These are phyloP conservation scores for Gari tellinella DNA, from an alignment of 2,888 invertebrate genomes.

Conservation along the genomic window DNA sequence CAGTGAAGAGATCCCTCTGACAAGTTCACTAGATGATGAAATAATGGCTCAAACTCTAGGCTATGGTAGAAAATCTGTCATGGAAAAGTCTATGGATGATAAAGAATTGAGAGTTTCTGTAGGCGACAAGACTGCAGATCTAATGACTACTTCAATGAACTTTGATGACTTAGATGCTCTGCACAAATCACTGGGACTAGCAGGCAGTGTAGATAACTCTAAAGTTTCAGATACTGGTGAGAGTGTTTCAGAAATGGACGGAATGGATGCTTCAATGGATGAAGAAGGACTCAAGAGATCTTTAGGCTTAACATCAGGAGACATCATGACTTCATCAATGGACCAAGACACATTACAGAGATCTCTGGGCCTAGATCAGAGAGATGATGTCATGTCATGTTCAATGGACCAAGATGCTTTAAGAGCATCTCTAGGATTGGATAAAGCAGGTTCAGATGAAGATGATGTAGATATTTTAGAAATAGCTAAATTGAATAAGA, in stretches of 20 bases:
- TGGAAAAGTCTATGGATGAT: slow-evolving; percentile 45
- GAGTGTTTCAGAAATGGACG: slow-evolving; percentile 32
- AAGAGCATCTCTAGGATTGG: slow-evolving; percentile 36
- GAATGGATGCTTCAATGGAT: slow-evolving; percentile 48
- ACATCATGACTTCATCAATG: slow-evolving; percentile 42
- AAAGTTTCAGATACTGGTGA: slow-evolving; percentile 33
- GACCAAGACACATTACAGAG: slow-evolving; percentile 30
- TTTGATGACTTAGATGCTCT: slow-evolving; percentile 58
- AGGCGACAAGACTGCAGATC: slow-evolving; percentile 49
- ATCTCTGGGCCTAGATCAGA: slow-evolving; percentile 32
- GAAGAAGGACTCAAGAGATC: slow-evolving; percentile 49
- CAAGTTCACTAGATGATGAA: slow-evolving; percentile 54
- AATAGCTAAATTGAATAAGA: neutral
- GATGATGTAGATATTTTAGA: too few species aligned
- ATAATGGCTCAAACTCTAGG: slow-evolving; percentile 44
- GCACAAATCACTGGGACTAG: slow-evolving; percentile 56
- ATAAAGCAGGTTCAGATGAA: slow-evolving; percentile 11
- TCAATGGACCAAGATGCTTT: slow-evolving; percentile 55
- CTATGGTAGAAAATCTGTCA: slow-evolving; percentile 34
- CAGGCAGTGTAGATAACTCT: slow-evolving; percentile 45
- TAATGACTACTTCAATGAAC: slow-evolving; percentile 54
- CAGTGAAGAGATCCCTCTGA: slow-evolving; percentile 36
- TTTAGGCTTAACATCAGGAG: slow-evolving; percentile 26
- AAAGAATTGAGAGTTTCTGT: slow-evolving; percentile 49
- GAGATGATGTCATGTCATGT: slow-evolving; percentile 39